Evolutionary conservation across 1,140 invertebrate species (phyloP).

Genomic region (Bombus picipes): DNA sequence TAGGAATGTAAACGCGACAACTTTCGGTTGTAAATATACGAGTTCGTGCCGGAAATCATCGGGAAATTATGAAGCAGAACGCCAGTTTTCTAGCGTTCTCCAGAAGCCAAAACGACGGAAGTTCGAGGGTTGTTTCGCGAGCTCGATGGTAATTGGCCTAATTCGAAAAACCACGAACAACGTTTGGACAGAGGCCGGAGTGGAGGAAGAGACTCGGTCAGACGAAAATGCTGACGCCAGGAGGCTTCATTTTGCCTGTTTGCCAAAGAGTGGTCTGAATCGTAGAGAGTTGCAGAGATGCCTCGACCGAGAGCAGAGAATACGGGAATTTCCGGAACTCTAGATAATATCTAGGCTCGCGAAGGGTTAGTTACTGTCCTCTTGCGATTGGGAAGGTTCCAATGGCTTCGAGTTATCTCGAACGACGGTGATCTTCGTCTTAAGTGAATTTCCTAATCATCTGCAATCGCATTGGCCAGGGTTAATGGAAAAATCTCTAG

Average conservation of each 20-base stretch:
- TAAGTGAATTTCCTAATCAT: not conserved
- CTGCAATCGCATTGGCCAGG: not conserved
- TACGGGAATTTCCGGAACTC: slow-evolving; percentile 26
- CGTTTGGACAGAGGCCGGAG: not conserved
- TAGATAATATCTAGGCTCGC: slow-evolving; percentile 12
- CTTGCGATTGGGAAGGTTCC: not conserved
- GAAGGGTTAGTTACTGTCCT: not conserved
- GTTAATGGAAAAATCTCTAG: not conserved
- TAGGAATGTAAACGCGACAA: slow-evolving; percentile 61
- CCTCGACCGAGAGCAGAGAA: not conserved
- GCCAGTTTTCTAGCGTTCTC: not conserved
- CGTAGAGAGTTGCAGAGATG: not conserved
- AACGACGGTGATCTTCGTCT: not conserved
- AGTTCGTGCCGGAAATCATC: slow-evolving; percentile 27
- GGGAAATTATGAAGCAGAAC: slow-evolving; percentile 32
- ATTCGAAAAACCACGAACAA: slow-evolving; percentile 14
- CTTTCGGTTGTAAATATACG: slow-evolving; percentile 60
- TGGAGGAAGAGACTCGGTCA: too few species aligned
- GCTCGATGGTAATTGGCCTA: not conserved
- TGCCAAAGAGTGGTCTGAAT: not conserved
- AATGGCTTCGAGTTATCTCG: not conserved
- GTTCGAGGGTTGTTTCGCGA: not conserved
- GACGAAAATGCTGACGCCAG: not conserved
- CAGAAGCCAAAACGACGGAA: not conserved
- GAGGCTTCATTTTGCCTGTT: slow-evolving; percentile 8